Evolutionary conservation across 2,888 invertebrate species (phyloP).

Genomic region (Eumerus sabulonum): DNA sequence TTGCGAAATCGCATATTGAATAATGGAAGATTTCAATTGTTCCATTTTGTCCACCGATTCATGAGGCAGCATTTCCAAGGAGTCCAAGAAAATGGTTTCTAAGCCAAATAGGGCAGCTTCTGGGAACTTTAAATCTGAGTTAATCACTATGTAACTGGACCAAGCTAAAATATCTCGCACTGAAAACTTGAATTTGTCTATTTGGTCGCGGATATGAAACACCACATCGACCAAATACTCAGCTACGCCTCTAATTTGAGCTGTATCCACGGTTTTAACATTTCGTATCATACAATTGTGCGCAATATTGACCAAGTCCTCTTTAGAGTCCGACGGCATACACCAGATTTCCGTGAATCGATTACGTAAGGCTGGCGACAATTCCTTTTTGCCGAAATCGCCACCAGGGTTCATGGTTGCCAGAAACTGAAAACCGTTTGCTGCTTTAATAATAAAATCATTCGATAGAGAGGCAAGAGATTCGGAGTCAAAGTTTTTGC

Average conservation of each 20-base stretch:
- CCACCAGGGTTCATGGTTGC: constrained; percentile 99
- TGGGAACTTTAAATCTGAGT: constrained; percentile 73
- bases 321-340: constrained; percentile 84
- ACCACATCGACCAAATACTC: constrained; percentile 88
- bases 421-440: constrained; percentile 91
- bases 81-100: constrained; percentile 93
- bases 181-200: constrained; percentile 89
- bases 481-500: constrained; percentile 78
- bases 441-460: constrained; percentile 83
- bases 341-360: constrained; percentile 99
- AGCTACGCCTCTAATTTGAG: constrained; percentile 81
- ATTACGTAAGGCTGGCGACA: constrained; percentile 97
- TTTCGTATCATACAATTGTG: constrained; percentile 86
- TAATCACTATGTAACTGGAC: constrained; percentile 89
- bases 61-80: constrained; percentile 89
- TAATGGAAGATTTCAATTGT: constrained; percentile 80
- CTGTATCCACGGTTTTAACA: constrained; percentile 78
- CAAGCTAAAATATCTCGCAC: constrained; percentile 95
- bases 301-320: constrained; percentile 89
- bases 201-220: constrained; percentile 87
- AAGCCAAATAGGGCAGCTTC: constrained; percentile 94
- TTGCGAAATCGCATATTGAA: constrained; percentile 81
- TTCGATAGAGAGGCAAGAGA: constrained; percentile 71
- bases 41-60: constrained; percentile 82
- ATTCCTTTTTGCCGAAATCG: constrained; percentile 99